Conservation (phyloP, 2,888 invertebrate genomes). For the Oscheius sp. region DNA sequence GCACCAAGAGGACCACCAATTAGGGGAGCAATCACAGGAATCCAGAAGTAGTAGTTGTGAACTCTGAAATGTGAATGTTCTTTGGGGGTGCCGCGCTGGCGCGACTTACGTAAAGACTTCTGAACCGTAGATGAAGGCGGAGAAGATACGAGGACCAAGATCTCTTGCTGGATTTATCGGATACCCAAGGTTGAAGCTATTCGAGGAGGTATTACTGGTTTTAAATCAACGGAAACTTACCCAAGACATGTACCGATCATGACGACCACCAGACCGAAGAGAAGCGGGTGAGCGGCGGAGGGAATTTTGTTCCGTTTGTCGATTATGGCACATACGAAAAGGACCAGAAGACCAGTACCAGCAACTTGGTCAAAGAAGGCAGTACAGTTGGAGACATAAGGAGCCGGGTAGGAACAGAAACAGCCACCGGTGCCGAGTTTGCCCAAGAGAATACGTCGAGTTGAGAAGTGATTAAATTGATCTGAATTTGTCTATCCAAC, state of each 20-base stretch:
- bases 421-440: slow-evolving; percentile 61
- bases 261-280: slow-evolving; percentile 67
- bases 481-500: slow-evolving; percentile 43
- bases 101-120: slow-evolving; percentile 53
- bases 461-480: slow-evolving; percentile 57
- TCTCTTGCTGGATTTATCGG: slow-evolving; percentile 71
- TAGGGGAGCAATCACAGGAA: slow-evolving; percentile 59
- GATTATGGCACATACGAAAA: slow-evolving; percentile 65
- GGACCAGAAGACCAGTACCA: slow-evolving; percentile 65
- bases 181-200: slow-evolving; percentile 61
- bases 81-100: neutral
- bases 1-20: slow-evolving; percentile 55
- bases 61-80: slow-evolving; percentile 36
- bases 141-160: slow-evolving; percentile 69
- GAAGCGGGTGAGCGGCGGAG: slow-evolving; percentile 62
- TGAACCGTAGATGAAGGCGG: slow-evolving; percentile 64
- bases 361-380: slow-evolving; percentile 68
- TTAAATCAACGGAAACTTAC: too few relatives aligned
- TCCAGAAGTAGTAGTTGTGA: slow-evolving; percentile 62
- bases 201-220: too few relatives aligned
- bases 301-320: slow-evolving; percentile 67
- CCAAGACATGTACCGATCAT: slow-evolving; percentile 56
- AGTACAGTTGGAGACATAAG: slow-evolving; percentile 60
- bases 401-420: slow-evolving; percentile 67
- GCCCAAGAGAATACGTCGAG: slow-evolving; percentile 48